Percentiles rank a stretch among this genome's conserved stretches.
Evolutionary conservation across 2,113 vertebrate species (phyloP).

Genomic region (Hystrix cristata): DNA sequence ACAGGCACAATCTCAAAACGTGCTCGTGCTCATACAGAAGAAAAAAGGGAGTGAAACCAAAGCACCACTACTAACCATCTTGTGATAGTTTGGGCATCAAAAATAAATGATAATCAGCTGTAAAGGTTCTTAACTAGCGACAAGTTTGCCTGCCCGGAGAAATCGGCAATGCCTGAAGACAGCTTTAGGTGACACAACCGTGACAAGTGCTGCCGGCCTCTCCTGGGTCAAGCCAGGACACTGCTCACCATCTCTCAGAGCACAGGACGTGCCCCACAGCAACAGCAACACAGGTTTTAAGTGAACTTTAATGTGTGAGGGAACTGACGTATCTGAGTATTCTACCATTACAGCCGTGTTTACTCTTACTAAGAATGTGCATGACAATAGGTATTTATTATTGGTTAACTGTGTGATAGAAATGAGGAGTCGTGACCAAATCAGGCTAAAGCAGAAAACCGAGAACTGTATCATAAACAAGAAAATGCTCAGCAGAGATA

Average conservation of each 20-base stretch:
- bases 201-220: not conserved
- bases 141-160: not conserved
- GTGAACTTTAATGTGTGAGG: not conserved
- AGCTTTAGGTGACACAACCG: not conserved
- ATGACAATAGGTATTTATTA: not conserved
- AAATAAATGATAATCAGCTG: not conserved
- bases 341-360: not conserved
- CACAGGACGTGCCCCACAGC: fast-evolving
- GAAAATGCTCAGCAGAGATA: not conserved
- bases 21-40: not conserved
- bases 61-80: not conserved
- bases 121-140: not conserved
- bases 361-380: not conserved
- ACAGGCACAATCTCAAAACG: not conserved
- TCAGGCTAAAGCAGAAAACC: not conserved
- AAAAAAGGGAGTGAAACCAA: not conserved
- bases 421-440: not conserved
- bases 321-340: not conserved
- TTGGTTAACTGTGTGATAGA: not conserved
- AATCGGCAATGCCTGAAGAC: not conserved
- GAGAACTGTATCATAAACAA: not conserved
- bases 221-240: not conserved
- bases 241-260: not conserved
- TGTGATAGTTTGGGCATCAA: not conserved
- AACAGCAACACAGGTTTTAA: not conserved